phyloP scores from a whole-genome alignment of 2,888 invertebrate genomes.

The Mantis religiosa region DNA sequence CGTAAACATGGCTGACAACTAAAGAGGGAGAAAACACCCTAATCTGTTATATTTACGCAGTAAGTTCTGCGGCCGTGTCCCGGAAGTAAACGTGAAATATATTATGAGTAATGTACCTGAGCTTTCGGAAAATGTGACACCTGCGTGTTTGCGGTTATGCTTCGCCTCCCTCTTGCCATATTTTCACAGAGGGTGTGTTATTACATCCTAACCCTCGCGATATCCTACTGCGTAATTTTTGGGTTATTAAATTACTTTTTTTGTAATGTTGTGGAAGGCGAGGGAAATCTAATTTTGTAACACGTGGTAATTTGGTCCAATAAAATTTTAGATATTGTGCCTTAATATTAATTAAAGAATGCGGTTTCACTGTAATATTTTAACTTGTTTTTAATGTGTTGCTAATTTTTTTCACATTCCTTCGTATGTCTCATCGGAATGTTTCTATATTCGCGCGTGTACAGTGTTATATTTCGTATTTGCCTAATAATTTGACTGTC shows the following conservation, averaged over 20 bases:
- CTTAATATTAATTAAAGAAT: neutral
- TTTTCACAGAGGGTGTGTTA: neutral
- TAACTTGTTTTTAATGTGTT: neutral
- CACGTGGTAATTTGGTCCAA: neutral
- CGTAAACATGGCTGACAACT: neutral
- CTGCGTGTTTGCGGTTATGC: neutral
- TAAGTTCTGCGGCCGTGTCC: neutral
- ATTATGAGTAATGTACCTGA: neutral
- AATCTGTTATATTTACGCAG: neutral
- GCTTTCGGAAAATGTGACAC: neutral
- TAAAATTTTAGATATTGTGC: neutral
- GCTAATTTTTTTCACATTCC: neutral
- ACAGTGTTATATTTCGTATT: too few species aligned
- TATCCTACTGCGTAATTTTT: neutral
- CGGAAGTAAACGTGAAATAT: neutral
- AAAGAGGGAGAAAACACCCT: neutral
- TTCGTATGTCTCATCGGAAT: too few species aligned
- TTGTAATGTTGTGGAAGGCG: neutral
- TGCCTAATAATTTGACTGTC: too few species aligned
- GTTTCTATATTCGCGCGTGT: too few species aligned
- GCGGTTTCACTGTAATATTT: neutral
- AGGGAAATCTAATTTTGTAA: neutral
- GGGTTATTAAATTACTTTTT: neutral
- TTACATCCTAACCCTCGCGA: neutral
- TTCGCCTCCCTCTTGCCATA: neutral